Evolutionary conservation across 53 echinoderm and acorn worm genomes (phyloP), one percentile per base, ranked within the genome.

Genomic region (Patiria pectinifera): DNA sequence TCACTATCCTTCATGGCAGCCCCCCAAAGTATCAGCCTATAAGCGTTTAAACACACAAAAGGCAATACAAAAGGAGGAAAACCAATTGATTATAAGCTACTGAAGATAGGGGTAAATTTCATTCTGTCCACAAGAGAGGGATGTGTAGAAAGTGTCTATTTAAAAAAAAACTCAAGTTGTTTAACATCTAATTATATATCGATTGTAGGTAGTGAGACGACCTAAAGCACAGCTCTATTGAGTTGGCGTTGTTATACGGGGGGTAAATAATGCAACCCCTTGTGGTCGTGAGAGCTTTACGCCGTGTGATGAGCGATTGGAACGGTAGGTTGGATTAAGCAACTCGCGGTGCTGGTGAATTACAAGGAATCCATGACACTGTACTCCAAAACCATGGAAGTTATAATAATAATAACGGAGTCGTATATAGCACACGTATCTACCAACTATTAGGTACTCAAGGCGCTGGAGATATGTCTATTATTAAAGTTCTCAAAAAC

Each of bases 151-250:
- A 77, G 87, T 81, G 89, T 89, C 89, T 77, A 44, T 78, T 45
- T 4, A 61, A 89, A 48, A 89, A 53, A 53, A 53, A 53, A 35
- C 89, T 89, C 89, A 90, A 90, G 90, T 90, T 80, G 90, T 80
- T 81, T 69, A 81, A 90, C 90, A 48, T 90, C 82, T 90, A 90
- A 81, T 90, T 90, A 90, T 90, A 66, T 80, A 90, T 90, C 81
- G 69, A 90, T 90, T 88, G 48, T 16, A 77, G 25, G 11, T 61
- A 78, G 26, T 62, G 78, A 88, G 75, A 78, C 78, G 24, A 23
- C 58, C 71, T 61, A 60, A 76, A 59, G 59, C 78, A 44, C 45
- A 85, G 60, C 26, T 59, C 69, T 3, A 69, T 74, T 74, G 74
- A 74, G 74, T 74, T 24, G 22, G 18, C 8, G 24, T 53, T 53